Evolutionary conservation across 53 echinoderm and acorn worm genomes (phyloP).

Genomic region (Pentamera pediparva): DNA sequence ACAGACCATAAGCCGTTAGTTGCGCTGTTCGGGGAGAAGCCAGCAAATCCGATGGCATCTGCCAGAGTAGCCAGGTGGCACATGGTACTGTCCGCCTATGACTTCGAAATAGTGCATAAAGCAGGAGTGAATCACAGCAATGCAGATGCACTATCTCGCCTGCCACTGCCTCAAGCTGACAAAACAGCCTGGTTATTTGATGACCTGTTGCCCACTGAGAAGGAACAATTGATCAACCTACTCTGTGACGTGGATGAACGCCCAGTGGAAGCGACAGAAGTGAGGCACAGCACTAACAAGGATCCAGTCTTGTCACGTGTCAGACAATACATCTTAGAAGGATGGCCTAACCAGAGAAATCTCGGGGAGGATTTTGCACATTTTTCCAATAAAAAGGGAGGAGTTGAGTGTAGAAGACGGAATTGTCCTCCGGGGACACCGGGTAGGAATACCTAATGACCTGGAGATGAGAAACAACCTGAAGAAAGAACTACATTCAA

Average conservation of each 20-base stretch:
- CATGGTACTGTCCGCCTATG: slow-evolving; percentile 35
- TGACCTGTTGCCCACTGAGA: not conserved
- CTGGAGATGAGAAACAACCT: no score
- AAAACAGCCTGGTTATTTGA: slow-evolving; percentile 12
- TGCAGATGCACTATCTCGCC: slow-evolving; percentile 48
- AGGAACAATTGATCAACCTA: not conserved
- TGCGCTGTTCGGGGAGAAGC: slow-evolving; percentile 31
- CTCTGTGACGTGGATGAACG: slow-evolving; percentile 16
- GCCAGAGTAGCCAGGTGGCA: slow-evolving; percentile 42
- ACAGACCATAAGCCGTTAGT: slow-evolving; percentile 43
- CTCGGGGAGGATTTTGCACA: slow-evolving; percentile 22
- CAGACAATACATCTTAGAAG: slow-evolving; percentile 9
- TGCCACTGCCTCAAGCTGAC: slow-evolving; percentile 9
- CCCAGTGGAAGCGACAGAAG: slow-evolving; percentile 45
- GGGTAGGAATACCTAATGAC: no score
- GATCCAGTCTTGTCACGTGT: slow-evolving; percentile 37
- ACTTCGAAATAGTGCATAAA: slow-evolving; percentile 32
- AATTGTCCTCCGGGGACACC: slow-evolving; percentile 41
- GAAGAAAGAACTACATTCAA: slow-evolving; percentile 43
- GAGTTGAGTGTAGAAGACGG: slow-evolving; percentile 49
- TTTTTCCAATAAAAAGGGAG: slow-evolving; percentile 15
- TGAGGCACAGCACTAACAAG: slow-evolving; percentile 2
- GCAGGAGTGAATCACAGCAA: slow-evolving; percentile 41
- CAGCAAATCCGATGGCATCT: slow-evolving; percentile 36
- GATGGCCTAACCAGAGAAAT: slow-evolving; percentile 36